Evolutionary conservation across 37 sponge, comb jelly and placozoan genomes (phyloP).

Genomic region (Petrosia ficiformis): DNA sequence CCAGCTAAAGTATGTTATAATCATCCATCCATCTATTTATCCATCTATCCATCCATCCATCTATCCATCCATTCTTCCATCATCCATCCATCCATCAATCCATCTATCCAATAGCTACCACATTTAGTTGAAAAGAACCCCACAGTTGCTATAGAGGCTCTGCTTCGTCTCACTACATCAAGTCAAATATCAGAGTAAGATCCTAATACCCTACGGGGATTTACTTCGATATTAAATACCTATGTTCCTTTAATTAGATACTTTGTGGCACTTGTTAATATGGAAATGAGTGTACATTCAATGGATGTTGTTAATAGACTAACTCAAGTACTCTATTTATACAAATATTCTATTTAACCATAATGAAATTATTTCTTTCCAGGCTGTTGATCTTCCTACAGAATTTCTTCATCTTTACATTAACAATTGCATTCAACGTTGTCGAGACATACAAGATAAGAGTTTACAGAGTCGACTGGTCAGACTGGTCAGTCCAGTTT

Average conservation of each 20-base stretch:
- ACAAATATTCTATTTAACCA: too few species aligned
- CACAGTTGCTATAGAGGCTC: constrained; percentile 83
- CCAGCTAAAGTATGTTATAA: constrained; percentile 75
- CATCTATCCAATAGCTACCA: constrained; percentile 84
- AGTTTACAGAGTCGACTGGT: constrained; percentile 81
- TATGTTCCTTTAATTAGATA: constrained; percentile 39
- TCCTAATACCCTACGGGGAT: neutral
- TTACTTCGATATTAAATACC: neutral
- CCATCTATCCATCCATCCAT: too few species aligned
- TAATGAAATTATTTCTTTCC: neutral
- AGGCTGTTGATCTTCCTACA: constrained; percentile 92
- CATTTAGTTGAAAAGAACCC: constrained; percentile 93
- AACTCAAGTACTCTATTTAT: constrained; percentile 56
- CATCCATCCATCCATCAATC: too few species aligned
- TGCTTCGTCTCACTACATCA: constrained; percentile 70
- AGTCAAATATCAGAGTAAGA: constrained; percentile 82
- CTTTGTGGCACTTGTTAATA: constrained; percentile 81
- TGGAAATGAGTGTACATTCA: constrained; percentile 97
- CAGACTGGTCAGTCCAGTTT: constrained; percentile 60
- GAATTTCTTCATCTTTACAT: constrained; percentile 98
- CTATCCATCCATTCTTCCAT: too few species aligned
- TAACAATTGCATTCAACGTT: constrained; percentile 86
- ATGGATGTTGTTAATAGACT: constrained; percentile 97
- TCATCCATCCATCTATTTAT: too few species aligned
- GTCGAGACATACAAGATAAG: constrained; percentile 82